A percentile compares a stretch with the other conserved stretches of the same genome.
Conservation (phyloP, 2,797 vertebrate genomes). For the Neosilurus hyrtlii region DNA sequence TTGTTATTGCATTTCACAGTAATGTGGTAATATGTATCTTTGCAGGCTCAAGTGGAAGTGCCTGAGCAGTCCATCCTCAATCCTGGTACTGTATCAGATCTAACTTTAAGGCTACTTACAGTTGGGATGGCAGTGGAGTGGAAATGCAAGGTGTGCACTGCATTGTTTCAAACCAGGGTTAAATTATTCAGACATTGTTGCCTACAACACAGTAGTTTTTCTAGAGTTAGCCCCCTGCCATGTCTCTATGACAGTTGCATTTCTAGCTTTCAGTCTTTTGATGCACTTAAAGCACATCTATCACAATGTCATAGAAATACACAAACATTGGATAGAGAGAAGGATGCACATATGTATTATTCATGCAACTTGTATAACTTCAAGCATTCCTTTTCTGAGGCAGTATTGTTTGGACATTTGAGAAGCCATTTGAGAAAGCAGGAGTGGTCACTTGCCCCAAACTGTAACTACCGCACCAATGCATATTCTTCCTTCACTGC, state of each 20-base stretch:
- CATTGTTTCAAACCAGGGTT: too few relatives aligned
- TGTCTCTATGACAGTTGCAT: conserved; percentile 30
- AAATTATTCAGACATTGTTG: neutral
- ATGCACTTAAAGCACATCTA: conserved; percentile 34
- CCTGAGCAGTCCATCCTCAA: too few relatives aligned
- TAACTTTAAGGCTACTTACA: too few relatives aligned
- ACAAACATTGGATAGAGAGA: neutral
- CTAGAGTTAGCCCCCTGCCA: conserved; percentile 29
- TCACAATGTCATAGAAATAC: conserved; percentile 15
- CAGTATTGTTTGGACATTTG: conserved; percentile 35
- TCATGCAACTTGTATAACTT: conserved; percentile 28
- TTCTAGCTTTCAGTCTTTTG: conserved; percentile 33
- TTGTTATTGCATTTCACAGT: too few relatives aligned
- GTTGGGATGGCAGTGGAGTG: too few relatives aligned
- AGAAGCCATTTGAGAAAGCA: conserved; percentile 39
- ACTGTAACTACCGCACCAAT: conserved; percentile 36
- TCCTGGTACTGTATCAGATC: too few relatives aligned
- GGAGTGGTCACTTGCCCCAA: neutral
- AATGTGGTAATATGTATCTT: too few relatives aligned
- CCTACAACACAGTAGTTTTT: conserved; percentile 10
- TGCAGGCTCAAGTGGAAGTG: too few relatives aligned
- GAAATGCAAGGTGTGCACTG: too few relatives aligned
- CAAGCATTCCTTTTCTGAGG: conserved; percentile 40
- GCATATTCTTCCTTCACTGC: conserved; percentile 40
- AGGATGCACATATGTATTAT: conserved; percentile 5